Evolutionary conservation across 2,113 vertebrate genomes (phyloP).

Genomic region (Syrmaticus mikado): DNA sequence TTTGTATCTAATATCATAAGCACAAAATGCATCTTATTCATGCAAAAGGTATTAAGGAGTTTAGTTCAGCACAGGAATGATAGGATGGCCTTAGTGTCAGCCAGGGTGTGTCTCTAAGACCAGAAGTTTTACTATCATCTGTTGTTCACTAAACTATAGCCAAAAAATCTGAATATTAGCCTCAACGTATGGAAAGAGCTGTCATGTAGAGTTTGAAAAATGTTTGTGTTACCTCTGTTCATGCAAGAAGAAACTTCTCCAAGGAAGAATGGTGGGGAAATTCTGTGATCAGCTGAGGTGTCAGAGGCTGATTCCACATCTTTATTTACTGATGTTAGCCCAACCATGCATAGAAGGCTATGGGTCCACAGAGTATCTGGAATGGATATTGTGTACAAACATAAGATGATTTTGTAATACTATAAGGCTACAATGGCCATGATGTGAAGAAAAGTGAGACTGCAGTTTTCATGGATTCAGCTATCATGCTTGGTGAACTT

Average conservation of each 20-base stretch:
- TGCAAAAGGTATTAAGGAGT: neutral
- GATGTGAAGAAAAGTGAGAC: conserved; percentile 14
- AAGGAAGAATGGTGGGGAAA: neutral
- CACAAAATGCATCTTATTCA: neutral
- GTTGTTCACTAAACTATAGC: neutral
- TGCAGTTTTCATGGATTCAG: conserved; percentile 1
- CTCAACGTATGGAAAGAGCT: neutral
- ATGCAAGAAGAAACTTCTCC: neutral
- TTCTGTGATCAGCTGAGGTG: neutral
- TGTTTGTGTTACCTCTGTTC: neutral
- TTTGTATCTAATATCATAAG: neutral
- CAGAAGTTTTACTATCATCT: neutral
- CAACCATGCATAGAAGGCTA: neutral
- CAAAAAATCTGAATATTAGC: neutral
- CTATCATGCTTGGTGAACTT: neutral
- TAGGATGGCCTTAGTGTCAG: neutral
- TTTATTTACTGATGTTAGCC: neutral
- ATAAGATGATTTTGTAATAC: neutral
- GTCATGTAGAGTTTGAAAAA: neutral
- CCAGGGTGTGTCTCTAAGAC: neutral
- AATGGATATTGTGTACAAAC: neutral
- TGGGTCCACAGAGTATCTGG: neutral
- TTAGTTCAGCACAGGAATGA: neutral
- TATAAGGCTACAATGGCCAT: neutral
- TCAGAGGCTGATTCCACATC: neutral